These are phyloP conservation scores for Hippocampus comes DNA, from an alignment of 2,113 vertebrate genomes.

Conservation along the genomic window DNA sequence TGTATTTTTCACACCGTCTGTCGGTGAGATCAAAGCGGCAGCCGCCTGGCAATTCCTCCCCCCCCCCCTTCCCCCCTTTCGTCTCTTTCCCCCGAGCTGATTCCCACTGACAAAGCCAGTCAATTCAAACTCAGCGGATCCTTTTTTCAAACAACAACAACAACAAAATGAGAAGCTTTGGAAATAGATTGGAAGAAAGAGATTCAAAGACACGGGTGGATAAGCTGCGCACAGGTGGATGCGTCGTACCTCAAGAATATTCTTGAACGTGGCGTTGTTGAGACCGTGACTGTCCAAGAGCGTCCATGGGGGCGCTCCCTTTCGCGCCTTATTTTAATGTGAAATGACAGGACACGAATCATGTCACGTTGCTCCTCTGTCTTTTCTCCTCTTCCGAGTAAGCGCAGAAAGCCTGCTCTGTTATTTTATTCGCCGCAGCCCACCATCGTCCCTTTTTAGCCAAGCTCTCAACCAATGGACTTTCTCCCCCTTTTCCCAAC, in stretches of 20 bases:
- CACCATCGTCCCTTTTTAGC: conserved; percentile 37
- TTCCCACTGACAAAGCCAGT: conserved; percentile 69
- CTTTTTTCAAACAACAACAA: conserved; percentile 63
- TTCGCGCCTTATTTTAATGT: conserved; percentile 11
- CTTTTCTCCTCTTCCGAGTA: conserved; percentile 49
- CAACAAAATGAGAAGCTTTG: conserved; percentile 8
- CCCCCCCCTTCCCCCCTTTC: conserved; percentile 40
- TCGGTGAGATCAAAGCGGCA: conserved; percentile 67
- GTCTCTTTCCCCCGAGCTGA: conserved; percentile 33
- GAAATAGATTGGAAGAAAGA: conserved; percentile 27
- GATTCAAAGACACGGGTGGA: conserved; percentile 31
- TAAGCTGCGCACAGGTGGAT: conserved; percentile 44
- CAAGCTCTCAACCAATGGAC: conserved; percentile 61
- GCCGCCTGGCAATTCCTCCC: conserved; percentile 39
- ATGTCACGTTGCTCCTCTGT: conserved; percentile 33
- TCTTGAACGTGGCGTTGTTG: conserved; percentile 10
- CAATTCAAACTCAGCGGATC: conserved; percentile 67
- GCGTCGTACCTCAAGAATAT: conserved; percentile 20
- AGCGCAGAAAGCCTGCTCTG: conserved; percentile 48
- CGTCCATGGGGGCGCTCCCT: conserved; percentile 16
- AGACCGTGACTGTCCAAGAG: not conserved
- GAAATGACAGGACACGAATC: conserved; percentile 42
- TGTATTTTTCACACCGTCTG: conserved; percentile 70
- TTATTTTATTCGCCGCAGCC: conserved; percentile 53
- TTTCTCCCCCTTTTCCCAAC: conserved; percentile 46